Evolutionary conservation across 2,797 vertebrate species (phyloP).

Genomic region (Myotis myotis): DNA sequence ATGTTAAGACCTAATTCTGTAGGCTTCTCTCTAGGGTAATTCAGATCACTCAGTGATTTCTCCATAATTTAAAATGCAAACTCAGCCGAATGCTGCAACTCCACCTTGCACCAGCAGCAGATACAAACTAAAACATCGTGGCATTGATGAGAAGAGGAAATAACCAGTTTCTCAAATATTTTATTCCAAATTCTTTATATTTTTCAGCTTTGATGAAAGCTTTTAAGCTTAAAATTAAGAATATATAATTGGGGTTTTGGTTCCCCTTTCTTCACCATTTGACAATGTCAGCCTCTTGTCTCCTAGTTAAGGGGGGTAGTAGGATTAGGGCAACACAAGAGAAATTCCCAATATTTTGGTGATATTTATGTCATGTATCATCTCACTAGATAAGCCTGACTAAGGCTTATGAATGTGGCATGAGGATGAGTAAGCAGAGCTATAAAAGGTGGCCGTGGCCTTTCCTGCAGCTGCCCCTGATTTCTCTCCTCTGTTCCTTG

Average conservation of each 20-base stretch:
- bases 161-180: background rate
- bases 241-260: background rate
- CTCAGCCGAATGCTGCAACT: background rate
- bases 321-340: background rate
- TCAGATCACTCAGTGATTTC: background rate
- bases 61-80: background rate
- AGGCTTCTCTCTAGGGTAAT: background rate
- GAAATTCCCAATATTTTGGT: background rate
- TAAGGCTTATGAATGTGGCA: background rate
- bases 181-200: background rate
- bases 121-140: background rate
- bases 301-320: background rate
- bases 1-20: background rate
- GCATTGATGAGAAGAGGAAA: background rate
- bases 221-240: slow-evolving; percentile 35
- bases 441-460: rapidly evolving
- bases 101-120: background rate
- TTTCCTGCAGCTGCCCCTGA: background rate
- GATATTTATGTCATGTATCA: background rate
- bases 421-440: background rate
- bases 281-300: background rate
- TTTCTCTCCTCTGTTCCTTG: background rate
- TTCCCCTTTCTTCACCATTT: background rate
- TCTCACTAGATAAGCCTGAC: background rate
- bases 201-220: background rate